Percentiles rank a stretch among this genome's conserved stretches.
These are phyloP conservation scores for Vimba vimba DNA, from an alignment of 2,113 vertebrate genomes.

Conservation along the genomic window DNA sequence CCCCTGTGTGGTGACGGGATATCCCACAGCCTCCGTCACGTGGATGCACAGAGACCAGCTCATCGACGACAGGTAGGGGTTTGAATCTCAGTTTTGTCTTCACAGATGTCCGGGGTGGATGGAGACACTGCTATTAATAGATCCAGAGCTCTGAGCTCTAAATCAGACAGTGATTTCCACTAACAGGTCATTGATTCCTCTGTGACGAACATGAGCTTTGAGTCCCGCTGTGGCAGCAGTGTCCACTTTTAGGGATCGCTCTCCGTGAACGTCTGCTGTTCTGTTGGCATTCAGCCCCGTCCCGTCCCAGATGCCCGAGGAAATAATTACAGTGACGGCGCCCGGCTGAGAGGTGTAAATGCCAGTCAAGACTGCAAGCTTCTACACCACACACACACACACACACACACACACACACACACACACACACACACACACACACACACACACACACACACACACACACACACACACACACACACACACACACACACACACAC, in stretches of 20 bases:
- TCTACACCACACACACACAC: background rate
- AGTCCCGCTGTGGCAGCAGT: conserved; percentile 30
- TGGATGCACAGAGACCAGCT: conserved; percentile 85
- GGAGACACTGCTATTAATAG: background rate
- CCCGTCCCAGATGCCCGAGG: conserved; percentile 55
- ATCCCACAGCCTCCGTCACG: conserved; percentile 76
- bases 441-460: too few relatives aligned
- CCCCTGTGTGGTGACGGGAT: conserved; percentile 81
- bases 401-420: too few relatives aligned
- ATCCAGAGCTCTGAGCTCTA: background rate
- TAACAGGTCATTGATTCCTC: conserved; percentile 40
- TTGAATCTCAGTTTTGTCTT: background rate
- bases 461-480: too few relatives aligned
- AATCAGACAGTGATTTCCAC: conserved; percentile 8
- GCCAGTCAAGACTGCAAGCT: conserved; percentile 56
- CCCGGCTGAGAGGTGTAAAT: conserved; percentile 64
- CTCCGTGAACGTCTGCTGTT: conserved; percentile 27
- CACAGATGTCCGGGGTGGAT: background rate
- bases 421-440: too few relatives aligned
- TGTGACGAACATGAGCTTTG: conserved; percentile 26
- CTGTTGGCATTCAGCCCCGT: conserved; percentile 45
- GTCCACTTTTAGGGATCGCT: conserved; percentile 23
- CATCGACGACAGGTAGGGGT: conserved; percentile 80
- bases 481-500: too few relatives aligned
- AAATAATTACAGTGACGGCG: conserved; percentile 59